Conservation (phyloP, 2,113 vertebrate genomes). For the Corvus moneduloides region DNA sequence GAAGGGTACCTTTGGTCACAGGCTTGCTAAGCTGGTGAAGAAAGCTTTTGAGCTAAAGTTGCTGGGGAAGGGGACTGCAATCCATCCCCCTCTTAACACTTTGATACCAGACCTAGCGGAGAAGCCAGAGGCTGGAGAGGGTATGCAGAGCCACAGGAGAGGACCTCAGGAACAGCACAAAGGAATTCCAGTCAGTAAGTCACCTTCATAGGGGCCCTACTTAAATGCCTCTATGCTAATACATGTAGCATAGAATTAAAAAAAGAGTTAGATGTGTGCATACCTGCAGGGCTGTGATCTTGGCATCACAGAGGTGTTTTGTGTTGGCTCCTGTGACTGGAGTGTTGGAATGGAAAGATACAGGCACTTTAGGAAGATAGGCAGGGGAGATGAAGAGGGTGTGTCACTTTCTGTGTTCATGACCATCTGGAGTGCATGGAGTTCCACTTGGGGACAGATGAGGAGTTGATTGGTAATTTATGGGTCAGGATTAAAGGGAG, state of each 20-base stretch:
- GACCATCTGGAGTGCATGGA: not conserved
- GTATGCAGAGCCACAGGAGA: not conserved
- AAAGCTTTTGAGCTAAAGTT: not conserved
- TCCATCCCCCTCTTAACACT: not conserved
- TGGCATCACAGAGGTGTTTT: not conserved
- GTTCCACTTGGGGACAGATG: not conserved
- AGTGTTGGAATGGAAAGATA: not conserved
- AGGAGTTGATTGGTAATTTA: not conserved
- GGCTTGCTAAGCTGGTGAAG: not conserved
- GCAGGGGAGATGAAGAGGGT: not conserved
- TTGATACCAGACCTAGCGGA: not conserved
- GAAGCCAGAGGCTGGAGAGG: not conserved
- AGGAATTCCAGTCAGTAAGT: not conserved
- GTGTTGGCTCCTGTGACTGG: not conserved
- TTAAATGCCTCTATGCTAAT: not conserved
- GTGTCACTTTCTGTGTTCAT: not conserved
- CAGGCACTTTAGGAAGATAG: not conserved
- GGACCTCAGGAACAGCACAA: not conserved
- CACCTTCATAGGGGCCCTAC: not conserved
- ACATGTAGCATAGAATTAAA: fast-evolving
- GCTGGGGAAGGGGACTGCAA: not conserved
- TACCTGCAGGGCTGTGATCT: not conserved
- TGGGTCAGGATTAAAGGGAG: not conserved
- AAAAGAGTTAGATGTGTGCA: not conserved
- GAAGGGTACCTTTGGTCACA: not conserved